Evolutionary conservation across 2,888 invertebrate species (phyloP).

Genomic region (Cataglyphis rosenhaueri): DNA sequence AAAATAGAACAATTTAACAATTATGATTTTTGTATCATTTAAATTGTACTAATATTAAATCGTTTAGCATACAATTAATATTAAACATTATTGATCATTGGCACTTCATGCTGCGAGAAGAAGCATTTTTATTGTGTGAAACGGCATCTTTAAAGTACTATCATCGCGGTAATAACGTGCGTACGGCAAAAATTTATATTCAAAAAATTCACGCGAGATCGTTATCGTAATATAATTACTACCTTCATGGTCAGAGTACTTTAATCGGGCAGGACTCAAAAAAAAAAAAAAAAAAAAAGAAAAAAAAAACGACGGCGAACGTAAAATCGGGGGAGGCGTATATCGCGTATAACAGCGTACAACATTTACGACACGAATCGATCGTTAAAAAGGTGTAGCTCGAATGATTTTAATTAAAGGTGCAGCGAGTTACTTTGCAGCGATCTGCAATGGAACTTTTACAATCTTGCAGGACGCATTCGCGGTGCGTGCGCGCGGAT

Average conservation of each 20-base stretch:
- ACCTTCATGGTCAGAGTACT: slow-evolving; percentile 18
- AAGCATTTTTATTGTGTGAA: neutral
- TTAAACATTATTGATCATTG: neutral
- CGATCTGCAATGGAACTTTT: neutral
- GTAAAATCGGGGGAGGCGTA: slow-evolving; percentile 48
- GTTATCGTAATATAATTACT: slow-evolving; percentile 61
- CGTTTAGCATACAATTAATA: neutral
- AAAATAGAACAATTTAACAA: neutral
- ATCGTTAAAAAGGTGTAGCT: slow-evolving; percentile 58
- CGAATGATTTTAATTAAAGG: slow-evolving; percentile 70
- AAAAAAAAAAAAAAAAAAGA: too few relatives aligned
- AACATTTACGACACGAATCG: slow-evolving; percentile 64
- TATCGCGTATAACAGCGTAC: slow-evolving; percentile 7
- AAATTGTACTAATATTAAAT: neutral
- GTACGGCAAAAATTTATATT: neutral
- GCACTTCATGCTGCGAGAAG: neutral
- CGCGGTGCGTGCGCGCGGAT: slow-evolving; percentile 12
- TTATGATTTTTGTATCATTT: neutral
- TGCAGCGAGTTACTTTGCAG: slow-evolving; percentile 15
- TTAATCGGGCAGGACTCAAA: slow-evolving; percentile 11
- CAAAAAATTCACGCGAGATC: neutral
- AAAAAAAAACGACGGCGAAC: neutral
- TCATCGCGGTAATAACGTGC: slow-evolving; percentile 12
- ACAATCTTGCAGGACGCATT: slow-evolving; percentile 40
- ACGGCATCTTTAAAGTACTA: neutral